Base-by-base conservation (phyloP, 2,113 vertebrate species). In the Gymnarchus niloticus region DNA sequence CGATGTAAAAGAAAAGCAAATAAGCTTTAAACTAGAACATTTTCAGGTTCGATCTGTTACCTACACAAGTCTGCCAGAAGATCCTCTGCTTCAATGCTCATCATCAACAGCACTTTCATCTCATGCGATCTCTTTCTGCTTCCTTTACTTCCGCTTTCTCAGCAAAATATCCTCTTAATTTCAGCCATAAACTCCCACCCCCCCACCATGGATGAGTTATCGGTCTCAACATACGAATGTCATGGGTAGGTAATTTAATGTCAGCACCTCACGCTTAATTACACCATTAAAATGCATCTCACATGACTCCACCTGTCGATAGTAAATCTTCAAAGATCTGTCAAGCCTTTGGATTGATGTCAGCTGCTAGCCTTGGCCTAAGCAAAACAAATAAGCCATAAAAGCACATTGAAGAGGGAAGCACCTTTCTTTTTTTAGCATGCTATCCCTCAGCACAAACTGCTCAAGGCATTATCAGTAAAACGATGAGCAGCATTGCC, bases 241-340 rank as follows among this genome's bases (percentile, higher is more conserved):
- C 65, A 73, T 73, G 14, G 65, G 65, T 73, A 73, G 65, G 65
- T 37, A 48, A 48, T 78, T 78, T 48, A n/a, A 78, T 48, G 76
- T 78, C 76, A 46, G 8, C 76, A n/a, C 41, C 76, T 78, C 46
- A 78, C 41, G 46, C 37, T 78, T 44, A 78, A 78, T 48, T 73
- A 73, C 33, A 6, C 65, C 65, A 19, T 41, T 37, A 73, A 73
- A 73, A 73, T 25, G 76, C 23, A 48, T 48, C 76, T 78, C 76
- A 61, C 57, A 25, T 65, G 83, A 84, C 57, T 61, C 83, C 57
- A 46, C 61, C 51, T 85, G 61, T 73, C 7, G 28, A 56, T 37
- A 84, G 59, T 61, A 77, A 76, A 85, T 76, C 84, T 76, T 52
- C 28, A 49, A 10, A 54, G 48, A 56, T 85, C 28, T 69, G 65